A percentile compares a stretch with the other conserved stretches of the same genome.
Conservation (phyloP, 2,888 invertebrate genomes). For the Malthinus flaveolus region DNA sequence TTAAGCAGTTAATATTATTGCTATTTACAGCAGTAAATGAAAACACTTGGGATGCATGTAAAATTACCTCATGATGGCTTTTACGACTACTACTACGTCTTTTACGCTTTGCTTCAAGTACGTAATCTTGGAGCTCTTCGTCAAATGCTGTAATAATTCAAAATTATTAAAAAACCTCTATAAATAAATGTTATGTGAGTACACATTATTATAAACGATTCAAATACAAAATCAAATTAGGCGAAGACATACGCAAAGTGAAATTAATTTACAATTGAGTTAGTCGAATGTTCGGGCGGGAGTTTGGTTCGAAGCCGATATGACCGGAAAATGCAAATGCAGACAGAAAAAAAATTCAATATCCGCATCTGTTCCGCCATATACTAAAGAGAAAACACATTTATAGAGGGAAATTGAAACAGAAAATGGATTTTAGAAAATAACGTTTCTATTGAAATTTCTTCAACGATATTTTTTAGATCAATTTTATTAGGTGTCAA, state of each 20-base stretch:
- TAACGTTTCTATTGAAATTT: conserved; percentile 2
- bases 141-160: conserved; percentile 27
- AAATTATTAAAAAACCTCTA: background rate
- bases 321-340: conserved; percentile 15
- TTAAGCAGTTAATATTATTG: conserved; percentile 14
- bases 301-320: background rate
- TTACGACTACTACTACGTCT: conserved; percentile 18
- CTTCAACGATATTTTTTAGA: background rate
- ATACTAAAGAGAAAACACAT: conserved; percentile 12
- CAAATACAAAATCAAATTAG: no score
- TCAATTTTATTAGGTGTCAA: conserved; percentile 1
- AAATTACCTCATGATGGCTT: conserved; percentile 37
- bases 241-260: background rate
- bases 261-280: conserved; percentile 2
- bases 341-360: conserved; percentile 10
- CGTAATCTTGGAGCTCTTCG: conserved; percentile 36
- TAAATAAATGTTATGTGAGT: background rate
- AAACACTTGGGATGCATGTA: conserved; percentile 11
- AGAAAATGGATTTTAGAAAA: conserved; percentile 10
- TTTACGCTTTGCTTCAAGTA: conserved; percentile 34
- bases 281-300: background rate
- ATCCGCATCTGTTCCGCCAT: conserved; percentile 11
- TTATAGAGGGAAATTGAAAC: conserved; percentile 14
- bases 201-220: background rate
- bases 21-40: conserved; percentile 2